Evolutionary conservation across 2,888 invertebrate species (phyloP).

Genomic region (Helobdella robusta): DNA sequence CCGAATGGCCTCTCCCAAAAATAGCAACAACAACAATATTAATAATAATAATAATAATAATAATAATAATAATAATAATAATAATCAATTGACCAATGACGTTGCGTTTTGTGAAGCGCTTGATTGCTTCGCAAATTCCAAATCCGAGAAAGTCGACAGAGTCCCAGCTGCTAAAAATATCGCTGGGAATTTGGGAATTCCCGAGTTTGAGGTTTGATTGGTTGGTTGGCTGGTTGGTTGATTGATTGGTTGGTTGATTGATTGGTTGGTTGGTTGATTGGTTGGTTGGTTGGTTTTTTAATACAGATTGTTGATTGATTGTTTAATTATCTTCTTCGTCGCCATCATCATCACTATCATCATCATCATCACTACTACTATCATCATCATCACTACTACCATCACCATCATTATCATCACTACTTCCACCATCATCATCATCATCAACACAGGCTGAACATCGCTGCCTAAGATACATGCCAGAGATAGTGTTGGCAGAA

Average conservation of each 20-base stretch:
- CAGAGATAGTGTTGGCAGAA: not conserved
- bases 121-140: slow-evolving; percentile 76
- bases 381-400: slow-evolving; percentile 16
- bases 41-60: too few relatives aligned
- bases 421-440: too few relatives aligned
- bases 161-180: slow-evolving; percentile 54
- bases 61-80: too few relatives aligned
- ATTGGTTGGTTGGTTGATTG: too few relatives aligned
- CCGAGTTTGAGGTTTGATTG: too few relatives aligned
- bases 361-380: slow-evolving; percentile 9
- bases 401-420: too few relatives aligned
- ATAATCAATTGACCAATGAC: slow-evolving; percentile 39
- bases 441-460: not conserved
- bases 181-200: too few relatives aligned
- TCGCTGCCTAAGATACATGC: not conserved
- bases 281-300: too few relatives aligned
- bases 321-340: slow-evolving; percentile 11
- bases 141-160: slow-evolving; percentile 58
- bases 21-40: slow-evolving; percentile 55
- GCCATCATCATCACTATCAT: slow-evolving; percentile 13
- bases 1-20: slow-evolving; percentile 65
- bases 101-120: slow-evolving; percentile 64
- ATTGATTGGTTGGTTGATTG: too few relatives aligned
- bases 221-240: too few relatives aligned
- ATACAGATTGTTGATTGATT: too few relatives aligned